phyloP scores from a whole-genome alignment of 1,140 invertebrate genomes.

The Cyclina sinensis region DNA sequence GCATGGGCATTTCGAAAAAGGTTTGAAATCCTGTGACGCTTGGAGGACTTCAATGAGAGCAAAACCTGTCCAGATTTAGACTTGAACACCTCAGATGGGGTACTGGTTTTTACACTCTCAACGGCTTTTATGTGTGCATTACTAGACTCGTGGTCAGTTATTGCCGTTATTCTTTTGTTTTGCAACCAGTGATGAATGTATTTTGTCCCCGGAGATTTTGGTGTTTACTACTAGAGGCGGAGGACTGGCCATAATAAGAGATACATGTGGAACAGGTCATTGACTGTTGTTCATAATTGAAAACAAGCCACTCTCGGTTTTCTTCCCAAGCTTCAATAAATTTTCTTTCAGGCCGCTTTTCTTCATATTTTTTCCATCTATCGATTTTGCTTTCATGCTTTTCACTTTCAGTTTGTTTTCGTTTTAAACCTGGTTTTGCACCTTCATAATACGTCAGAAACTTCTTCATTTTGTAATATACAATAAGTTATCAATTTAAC shows the following conservation, averaged over 20 bases:
- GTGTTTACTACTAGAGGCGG: not conserved
- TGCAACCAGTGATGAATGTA: not conserved
- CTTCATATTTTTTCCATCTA: too few species aligned
- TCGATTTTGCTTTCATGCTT: too few species aligned
- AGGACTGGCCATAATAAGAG: not conserved
- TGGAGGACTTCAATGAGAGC: not conserved
- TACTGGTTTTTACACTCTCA: not conserved
- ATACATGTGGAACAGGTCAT: not conserved
- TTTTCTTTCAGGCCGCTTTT: too few species aligned
- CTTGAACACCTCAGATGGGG: not conserved
- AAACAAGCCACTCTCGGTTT: not conserved
- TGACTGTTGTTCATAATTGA: not conserved
- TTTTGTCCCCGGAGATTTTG: not conserved
- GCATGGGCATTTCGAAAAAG: conserved; percentile 5
- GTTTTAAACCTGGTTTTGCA: too few species aligned
- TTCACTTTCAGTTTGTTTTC: too few species aligned
- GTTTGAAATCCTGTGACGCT: not conserved
- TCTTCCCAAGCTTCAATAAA: too few species aligned
- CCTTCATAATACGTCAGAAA: too few species aligned
- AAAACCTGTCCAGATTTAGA: not conserved
- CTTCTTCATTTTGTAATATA: too few species aligned
- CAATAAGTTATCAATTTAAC: too few species aligned
- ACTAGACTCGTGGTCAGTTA: too few species aligned
- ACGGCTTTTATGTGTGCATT: not conserved
- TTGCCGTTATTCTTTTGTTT: not conserved